Conservation (phyloP, 2,888 invertebrate species). For the Drosophila cyrtoloma region DNA sequence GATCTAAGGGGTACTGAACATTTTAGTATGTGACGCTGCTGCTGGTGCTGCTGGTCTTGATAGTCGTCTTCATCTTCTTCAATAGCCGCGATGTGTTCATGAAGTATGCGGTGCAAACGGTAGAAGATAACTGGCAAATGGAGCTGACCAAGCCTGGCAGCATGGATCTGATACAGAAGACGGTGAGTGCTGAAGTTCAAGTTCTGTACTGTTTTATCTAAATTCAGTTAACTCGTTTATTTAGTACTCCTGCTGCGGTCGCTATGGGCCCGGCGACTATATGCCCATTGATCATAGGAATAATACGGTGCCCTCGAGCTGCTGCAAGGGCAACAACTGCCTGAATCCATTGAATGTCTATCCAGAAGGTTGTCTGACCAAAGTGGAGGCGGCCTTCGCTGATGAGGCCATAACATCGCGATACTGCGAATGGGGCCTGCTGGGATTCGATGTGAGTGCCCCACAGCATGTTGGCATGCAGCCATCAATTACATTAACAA, state of each 20-base stretch:
- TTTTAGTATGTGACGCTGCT: constrained; percentile 71
- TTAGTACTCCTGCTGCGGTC: constrained; percentile 82
- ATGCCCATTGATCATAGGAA: constrained; percentile 50
- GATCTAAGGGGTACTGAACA: constrained; percentile 10
- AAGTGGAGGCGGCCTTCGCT: constrained; percentile 72
- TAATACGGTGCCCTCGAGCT: constrained; percentile 69
- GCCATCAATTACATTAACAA: constrained; percentile 3
- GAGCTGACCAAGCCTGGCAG: constrained; percentile 71
- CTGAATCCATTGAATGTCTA: constrained; percentile 76
- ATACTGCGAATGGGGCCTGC: constrained; percentile 74
- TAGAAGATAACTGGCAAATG: constrained; percentile 71
- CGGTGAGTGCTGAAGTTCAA: constrained; percentile 53
- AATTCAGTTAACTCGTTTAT: background rate
- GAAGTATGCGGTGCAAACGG: constrained; percentile 69
- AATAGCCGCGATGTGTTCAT: constrained; percentile 73
- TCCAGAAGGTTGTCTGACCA: constrained; percentile 68
- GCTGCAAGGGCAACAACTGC: constrained; percentile 79
- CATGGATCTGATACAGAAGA: constrained; percentile 75
- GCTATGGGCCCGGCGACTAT: constrained; percentile 78
- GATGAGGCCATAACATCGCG: constrained; percentile 69
- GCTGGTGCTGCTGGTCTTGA: constrained; percentile 67
- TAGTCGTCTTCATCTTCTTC: constrained; percentile 64
- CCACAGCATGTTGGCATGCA: background rate
- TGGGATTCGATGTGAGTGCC: constrained; percentile 75
- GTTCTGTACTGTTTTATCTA: background rate